Percentiles rank a stretch among this genome's conserved stretches.
phyloP scores from a whole-genome alignment of 2,113 vertebrate genomes.

The Micromys minutus region DNA sequence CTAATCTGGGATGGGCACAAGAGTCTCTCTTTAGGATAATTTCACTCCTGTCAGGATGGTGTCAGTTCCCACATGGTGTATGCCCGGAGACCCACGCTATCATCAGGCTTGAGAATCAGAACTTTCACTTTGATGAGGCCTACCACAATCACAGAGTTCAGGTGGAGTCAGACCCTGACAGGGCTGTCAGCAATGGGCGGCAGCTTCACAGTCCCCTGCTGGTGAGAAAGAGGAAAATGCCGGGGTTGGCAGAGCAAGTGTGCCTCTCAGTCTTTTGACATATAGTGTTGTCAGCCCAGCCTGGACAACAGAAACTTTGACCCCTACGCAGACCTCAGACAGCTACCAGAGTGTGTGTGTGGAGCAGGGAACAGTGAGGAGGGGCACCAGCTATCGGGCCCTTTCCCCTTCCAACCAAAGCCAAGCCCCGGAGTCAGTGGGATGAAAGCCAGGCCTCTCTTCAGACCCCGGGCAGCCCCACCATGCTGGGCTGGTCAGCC shows the following conservation, averaged over 20 bases:
- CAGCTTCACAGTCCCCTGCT: background rate
- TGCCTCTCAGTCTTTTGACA: background rate
- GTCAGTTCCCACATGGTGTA: too few species aligned
- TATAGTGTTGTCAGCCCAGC: background rate
- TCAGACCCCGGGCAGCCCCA: slow-evolving; percentile 73
- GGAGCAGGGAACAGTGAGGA: background rate
- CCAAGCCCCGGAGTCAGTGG: slow-evolving; percentile 54
- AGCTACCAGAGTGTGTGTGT: background rate
- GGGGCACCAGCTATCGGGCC: slow-evolving; percentile 38
- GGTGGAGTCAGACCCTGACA: background rate
- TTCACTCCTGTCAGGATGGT: background rate
- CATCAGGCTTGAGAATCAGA: background rate
- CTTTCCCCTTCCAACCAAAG: slow-evolving; percentile 39
- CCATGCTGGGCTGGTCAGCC: slow-evolving; percentile 76
- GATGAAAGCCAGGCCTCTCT: slow-evolving; percentile 73
- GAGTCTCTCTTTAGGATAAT: background rate
- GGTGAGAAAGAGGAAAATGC: background rate
- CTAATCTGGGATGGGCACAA: background rate
- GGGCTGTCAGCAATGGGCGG: background rate
- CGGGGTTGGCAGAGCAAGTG: background rate
- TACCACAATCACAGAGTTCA: background rate
- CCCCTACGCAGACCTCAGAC: background rate
- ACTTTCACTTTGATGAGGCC: background rate
- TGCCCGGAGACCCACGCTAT: background rate
- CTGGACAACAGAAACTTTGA: background rate